Evolutionary conservation across 2,888 invertebrate genomes (phyloP), one percentile per base, ranked within the genome.

Genomic region (Odontocerum albicorne): DNA sequence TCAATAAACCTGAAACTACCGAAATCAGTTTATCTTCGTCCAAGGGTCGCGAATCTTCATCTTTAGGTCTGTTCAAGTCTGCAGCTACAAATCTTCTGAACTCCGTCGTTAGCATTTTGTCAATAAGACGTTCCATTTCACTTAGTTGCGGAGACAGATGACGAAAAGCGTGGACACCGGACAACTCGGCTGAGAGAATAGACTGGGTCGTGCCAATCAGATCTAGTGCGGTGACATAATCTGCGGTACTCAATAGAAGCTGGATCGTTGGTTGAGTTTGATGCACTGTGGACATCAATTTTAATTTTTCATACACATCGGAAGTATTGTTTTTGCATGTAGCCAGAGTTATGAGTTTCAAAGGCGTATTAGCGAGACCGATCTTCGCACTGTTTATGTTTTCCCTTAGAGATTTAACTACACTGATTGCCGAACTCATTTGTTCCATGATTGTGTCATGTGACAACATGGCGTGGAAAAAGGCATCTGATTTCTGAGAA

Each of bases 261-360:
- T 99, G 99, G 66, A 99, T 90, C 72, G 95, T 97, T 1, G 96
- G 93, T 70, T 99, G 99, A 13, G 98, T 97, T 77, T 99, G 97
- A 70, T 96, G 90, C 6, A 98, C 95, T 2, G 95, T 96, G 4
- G 90, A 86, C 88, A 98, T 96, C 54, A 96, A 74, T 68, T 92
- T 92, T 39, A 97, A 73, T 65, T 89, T 84, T 64, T 90, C 87
- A 66, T 87, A 75, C 2, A 88, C 81, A 67, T 81, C 74, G 43
- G 79, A 73, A 54, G 86, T 77, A 69, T 90, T 89, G 36, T 79
- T 75, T 60, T 84, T 79, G 1, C 84, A 82, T 66, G 84, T 80
- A 19, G 86, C 86, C 57, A 85, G 75, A 33, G 85, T 85, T 64
- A 96, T 77, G 64, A 96, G 81, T 64, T 85, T 84, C 60, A 96